Evolutionary conservation across 2,888 invertebrate species (phyloP), one percentile per base, ranked within the genome.

Genomic region (Apamea anceps): DNA sequence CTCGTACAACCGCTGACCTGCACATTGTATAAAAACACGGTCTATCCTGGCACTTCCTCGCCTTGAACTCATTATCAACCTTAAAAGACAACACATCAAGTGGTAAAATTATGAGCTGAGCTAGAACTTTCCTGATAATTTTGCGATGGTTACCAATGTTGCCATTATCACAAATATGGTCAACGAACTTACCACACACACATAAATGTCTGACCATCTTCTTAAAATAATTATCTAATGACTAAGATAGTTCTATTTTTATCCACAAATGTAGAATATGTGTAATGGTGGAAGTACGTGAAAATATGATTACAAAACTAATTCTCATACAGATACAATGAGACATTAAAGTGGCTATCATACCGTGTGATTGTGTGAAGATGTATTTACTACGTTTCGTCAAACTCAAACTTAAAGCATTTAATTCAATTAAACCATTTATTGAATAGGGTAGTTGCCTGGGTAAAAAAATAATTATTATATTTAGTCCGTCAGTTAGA

Each of bases 281-380:
- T 79, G 81, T 54, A 37, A 84, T 6, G 62, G 65, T 77, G 71
- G 73, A 82, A 75, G 74, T 86, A 74, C 78, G 86, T 82, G 63
- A 84, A 78, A 74, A 82, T 86, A 71, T 63, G 32, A 82, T 82
- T 86, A 45, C 83, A 62, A 82, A 67, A 78, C 78, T 51, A 54
- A 66, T 82, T 84, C 84, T 65, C 86, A 77, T 82, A 73, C 21
- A 48, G 15, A 54, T 48, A 84, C 84, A 84, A 84, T 84, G 83
- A 63, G 72, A 82, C 83, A 82, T 86, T 67, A 82, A 82, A 78
- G 0, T 72, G 28, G 15, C 15, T 82, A 77, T 66, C 51, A 71
- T 74, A 21, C 78, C 84, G 84, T 82, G 86, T 63, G 78, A 84
- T 72, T 78, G 67, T 82, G 54, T 63, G 74, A 84, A 86, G 84